These are phyloP conservation scores for Rhodinocichla rosea DNA, from an alignment of 2,113 vertebrate genomes.

Conservation along the genomic window DNA sequence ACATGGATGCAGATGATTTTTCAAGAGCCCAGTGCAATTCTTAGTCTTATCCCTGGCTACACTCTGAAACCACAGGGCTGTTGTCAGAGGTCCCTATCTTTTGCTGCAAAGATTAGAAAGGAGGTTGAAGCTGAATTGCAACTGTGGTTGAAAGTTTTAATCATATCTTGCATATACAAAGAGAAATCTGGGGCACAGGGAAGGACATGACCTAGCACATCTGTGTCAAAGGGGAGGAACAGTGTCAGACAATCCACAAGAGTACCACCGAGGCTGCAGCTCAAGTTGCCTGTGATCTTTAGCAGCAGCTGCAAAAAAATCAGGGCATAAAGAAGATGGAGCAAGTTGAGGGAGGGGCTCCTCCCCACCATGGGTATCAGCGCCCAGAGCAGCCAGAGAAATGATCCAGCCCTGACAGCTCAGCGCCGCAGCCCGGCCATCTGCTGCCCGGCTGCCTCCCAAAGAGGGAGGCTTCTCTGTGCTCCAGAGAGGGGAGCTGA, in stretches of 20 bases:
- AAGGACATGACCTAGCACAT: not conserved
- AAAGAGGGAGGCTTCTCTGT: not conserved
- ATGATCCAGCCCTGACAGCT: slow-evolving; percentile 15
- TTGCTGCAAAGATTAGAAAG: not conserved
- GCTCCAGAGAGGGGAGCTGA: not conserved
- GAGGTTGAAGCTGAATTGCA: not conserved
- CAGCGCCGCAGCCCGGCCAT: not conserved
- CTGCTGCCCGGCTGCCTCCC: slow-evolving; percentile 43
- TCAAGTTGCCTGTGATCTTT: slow-evolving; percentile 25
- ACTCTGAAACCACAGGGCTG: not conserved
- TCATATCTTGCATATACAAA: not conserved
- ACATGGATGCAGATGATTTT: not conserved
- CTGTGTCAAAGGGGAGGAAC: not conserved
- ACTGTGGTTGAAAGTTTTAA: not conserved
- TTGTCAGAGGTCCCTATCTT: not conserved
- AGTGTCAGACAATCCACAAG: not conserved
- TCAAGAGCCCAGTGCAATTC: not conserved
- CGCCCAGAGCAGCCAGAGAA: slow-evolving; percentile 24
- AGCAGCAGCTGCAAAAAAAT: slow-evolving; percentile 31
- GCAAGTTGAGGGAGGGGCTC: slow-evolving; percentile 9
- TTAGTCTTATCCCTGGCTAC: not conserved
- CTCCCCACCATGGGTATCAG: not conserved
- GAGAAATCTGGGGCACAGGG: not conserved
- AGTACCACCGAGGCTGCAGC: not conserved
- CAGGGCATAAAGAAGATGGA: slow-evolving; percentile 9